phyloP scores from a whole-genome alignment of 2,113 vertebrate species.

The Pelmatolapia mariae region DNA sequence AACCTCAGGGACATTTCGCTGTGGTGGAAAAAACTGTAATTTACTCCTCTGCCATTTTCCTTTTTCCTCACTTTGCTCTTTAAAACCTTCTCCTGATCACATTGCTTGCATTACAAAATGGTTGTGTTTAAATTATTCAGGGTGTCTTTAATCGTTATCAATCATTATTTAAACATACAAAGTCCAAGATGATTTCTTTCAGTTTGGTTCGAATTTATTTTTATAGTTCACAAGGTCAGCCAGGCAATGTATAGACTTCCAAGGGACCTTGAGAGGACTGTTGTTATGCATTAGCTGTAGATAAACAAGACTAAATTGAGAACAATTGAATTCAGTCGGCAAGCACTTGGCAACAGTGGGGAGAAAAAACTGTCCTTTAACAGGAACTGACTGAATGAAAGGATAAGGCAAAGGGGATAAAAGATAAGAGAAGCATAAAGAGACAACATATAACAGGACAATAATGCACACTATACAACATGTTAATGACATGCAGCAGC shows the following conservation, averaged over 20 bases:
- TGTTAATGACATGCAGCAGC: not conserved
- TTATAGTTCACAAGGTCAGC: not conserved
- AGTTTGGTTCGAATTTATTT: not conserved
- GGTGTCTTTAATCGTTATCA: not conserved
- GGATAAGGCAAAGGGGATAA: not conserved
- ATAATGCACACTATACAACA: not conserved
- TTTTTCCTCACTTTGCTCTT: not conserved
- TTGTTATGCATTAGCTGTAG: not conserved
- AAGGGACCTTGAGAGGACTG: not conserved
- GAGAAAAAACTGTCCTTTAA: not conserved
- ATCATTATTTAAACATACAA: not conserved
- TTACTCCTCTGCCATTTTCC: not conserved
- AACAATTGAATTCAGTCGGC: not conserved
- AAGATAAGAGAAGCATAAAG: not conserved
- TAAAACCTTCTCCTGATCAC: not conserved
- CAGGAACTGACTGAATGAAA: not conserved
- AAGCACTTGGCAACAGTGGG: not conserved
- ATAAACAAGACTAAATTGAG: not conserved
- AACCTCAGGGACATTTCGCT: slow-evolving; percentile 4
- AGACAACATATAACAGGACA: not conserved
- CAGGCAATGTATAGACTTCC: not conserved
- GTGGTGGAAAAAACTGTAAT: not conserved
- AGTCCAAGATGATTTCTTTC: not conserved
- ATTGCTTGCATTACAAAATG: not conserved
- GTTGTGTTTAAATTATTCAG: not conserved